Percentiles rank a stretch among this genome's conserved stretches.
Conservation (phyloP, 2,797 vertebrate species). For the Chiroxiphia lanceolata region DNA sequence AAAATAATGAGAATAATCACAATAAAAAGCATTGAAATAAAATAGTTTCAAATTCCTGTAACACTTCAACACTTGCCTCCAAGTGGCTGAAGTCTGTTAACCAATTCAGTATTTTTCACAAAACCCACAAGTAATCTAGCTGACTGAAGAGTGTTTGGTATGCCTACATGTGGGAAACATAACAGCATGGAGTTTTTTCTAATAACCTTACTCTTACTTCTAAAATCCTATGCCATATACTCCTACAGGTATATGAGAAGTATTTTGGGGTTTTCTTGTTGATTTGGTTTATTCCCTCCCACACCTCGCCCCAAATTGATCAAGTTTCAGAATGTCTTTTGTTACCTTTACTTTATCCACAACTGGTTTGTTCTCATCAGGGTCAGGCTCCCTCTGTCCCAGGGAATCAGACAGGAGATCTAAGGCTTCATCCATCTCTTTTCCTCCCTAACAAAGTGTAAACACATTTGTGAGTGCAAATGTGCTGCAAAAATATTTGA, state of each 20-base stretch:
- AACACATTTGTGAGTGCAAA: neutral
- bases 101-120: neutral
- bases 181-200: neutral
- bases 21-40: neutral
- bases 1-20: neutral
- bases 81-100: neutral
- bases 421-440: constrained; percentile 72
- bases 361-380: constrained; percentile 74
- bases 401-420: constrained; percentile 76
- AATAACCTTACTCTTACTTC: neutral
- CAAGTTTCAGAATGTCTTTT: neutral
- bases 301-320: too few species aligned
- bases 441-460: constrained; percentile 14
- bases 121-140: neutral
- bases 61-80: neutral
- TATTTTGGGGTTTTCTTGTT: neutral
- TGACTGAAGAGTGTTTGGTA: neutral
- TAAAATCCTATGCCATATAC: neutral
- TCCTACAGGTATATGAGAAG: neutral
- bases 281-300: neutral
- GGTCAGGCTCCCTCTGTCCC: constrained; percentile 74
- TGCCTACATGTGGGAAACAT: accelerated
- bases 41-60: neutral
- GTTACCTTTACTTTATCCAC: constrained; percentile 80
- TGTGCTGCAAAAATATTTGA: neutral